Evolutionary conservation across 2,113 vertebrate genomes (phyloP).

Genomic region (Psittacula cyanocephala): DNA sequence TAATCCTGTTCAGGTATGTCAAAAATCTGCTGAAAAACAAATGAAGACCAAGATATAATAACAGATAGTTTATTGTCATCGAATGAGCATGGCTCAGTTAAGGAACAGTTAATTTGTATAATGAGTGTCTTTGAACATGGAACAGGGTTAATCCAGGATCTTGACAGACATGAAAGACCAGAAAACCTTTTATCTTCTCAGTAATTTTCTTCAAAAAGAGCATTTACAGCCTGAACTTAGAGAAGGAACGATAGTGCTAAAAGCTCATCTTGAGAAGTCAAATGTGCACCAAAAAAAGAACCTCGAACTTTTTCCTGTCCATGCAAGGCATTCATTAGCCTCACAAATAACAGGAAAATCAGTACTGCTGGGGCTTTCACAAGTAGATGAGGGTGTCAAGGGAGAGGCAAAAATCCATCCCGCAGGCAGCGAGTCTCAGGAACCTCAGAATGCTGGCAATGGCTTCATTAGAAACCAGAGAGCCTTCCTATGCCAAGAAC

Average conservation of each 20-base stretch:
- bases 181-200: not conserved
- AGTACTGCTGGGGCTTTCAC: slow-evolving; percentile 56
- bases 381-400: slow-evolving; percentile 57
- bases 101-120: not conserved
- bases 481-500: slow-evolving; percentile 41
- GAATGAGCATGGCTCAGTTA: not conserved
- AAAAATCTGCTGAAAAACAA: not conserved
- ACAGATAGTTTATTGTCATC: not conserved
- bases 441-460: slow-evolving; percentile 62
- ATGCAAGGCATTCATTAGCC: slow-evolving; percentile 48
- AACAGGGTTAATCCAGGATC: not conserved
- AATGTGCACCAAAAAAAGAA: not conserved
- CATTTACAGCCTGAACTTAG: not conserved
- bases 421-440: slow-evolving; percentile 32
- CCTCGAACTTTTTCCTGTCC: slow-evolving; percentile 26
- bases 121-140: not conserved
- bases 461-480: slow-evolving; percentile 57
- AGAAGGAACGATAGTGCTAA: not conserved
- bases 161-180: not conserved
- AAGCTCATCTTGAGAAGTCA: not conserved
- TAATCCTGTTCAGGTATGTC: not conserved
- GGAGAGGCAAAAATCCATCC: slow-evolving; percentile 61
- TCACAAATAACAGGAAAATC: slow-evolving; percentile 61
- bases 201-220: not conserved
- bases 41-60: not conserved